phyloP scores from a whole-genome alignment of 2,797 vertebrate genomes.

The Muscicapa striata region DNA sequence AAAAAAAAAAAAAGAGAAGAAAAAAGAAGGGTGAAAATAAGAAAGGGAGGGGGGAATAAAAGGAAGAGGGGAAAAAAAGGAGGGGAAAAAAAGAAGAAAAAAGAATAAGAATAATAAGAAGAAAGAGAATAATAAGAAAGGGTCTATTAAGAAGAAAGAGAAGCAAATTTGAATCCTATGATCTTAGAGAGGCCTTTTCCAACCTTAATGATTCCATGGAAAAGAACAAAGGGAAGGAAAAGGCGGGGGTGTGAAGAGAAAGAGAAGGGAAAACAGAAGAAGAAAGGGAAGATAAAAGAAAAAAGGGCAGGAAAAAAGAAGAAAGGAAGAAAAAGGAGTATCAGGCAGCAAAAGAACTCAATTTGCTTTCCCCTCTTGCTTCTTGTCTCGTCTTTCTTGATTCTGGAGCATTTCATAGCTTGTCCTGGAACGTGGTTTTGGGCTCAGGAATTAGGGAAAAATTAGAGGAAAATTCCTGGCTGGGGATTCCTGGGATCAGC shows the following conservation, averaged over 20 bases:
- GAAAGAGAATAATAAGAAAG: background rate
- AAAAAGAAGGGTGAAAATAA: accelerated
- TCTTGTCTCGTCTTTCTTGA: accelerated
- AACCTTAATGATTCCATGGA: background rate
- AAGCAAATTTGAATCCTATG: background rate
- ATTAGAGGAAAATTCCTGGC: background rate
- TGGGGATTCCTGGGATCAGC: too few relatives aligned
- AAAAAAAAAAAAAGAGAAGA: accelerated
- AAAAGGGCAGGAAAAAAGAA: background rate
- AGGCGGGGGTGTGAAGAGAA: background rate
- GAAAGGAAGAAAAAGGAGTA: background rate
- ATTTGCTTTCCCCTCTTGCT: background rate
- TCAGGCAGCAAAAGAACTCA: background rate
- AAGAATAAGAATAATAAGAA: background rate
- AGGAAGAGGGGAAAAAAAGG: background rate
- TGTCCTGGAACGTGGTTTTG: background rate
- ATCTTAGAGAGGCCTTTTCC: background rate
- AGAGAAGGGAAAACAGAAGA: too few relatives aligned
- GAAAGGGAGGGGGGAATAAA: too few relatives aligned
- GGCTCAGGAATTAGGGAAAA: background rate
- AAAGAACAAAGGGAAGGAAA: background rate
- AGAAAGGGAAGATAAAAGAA: background rate
- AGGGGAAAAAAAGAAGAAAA: accelerated
- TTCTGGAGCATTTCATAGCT: background rate
- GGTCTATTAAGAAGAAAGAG: too few relatives aligned